Conservation (phyloP, 2,797 vertebrate genomes). For the Sebastes cheni region DNA sequence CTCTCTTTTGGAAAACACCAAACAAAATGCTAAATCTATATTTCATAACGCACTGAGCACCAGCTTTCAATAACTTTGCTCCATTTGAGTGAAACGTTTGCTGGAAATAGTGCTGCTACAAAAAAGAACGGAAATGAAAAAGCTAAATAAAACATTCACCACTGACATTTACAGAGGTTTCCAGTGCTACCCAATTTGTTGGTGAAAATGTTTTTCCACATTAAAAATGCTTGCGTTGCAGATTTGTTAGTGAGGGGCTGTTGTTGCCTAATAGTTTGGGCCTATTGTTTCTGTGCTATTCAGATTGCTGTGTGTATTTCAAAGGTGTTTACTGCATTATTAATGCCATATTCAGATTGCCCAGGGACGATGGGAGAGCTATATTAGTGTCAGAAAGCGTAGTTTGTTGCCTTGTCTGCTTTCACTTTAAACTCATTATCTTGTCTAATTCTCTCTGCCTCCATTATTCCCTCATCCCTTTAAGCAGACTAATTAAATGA, state of each 20-base stretch:
- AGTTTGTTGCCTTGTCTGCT: constrained; percentile 72
- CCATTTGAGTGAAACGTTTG: constrained; percentile 11
- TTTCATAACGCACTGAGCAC: constrained; percentile 31
- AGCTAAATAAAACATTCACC: constrained; percentile 39
- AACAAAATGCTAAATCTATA: constrained; percentile 51
- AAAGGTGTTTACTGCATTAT: constrained; percentile 78
- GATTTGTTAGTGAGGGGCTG: constrained; percentile 30
- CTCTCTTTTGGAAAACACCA: constrained; percentile 26
- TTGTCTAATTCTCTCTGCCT: constrained; percentile 79
- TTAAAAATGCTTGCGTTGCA: constrained; percentile 34
- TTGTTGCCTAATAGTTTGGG: constrained; percentile 43
- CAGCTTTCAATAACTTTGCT: constrained; percentile 17
- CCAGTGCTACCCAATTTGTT: constrained; percentile 24
- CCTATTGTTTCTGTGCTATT: constrained; percentile 64
- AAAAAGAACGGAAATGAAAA: not conserved
- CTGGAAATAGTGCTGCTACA: not conserved
- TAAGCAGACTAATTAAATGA: constrained; percentile 83
- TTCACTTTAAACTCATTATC: constrained; percentile 80
- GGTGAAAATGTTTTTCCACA: constrained; percentile 21
- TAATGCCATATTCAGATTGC: constrained; percentile 69
- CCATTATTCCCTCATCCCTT: constrained; percentile 80
- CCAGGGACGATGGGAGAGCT: constrained; percentile 57
- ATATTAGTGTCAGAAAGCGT: constrained; percentile 70
- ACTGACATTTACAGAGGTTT: constrained; percentile 22
- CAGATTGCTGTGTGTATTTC: constrained; percentile 68